phyloP scores from a whole-genome alignment of 2,113 vertebrate species.

The Coryphaenoides rupestris region DNA sequence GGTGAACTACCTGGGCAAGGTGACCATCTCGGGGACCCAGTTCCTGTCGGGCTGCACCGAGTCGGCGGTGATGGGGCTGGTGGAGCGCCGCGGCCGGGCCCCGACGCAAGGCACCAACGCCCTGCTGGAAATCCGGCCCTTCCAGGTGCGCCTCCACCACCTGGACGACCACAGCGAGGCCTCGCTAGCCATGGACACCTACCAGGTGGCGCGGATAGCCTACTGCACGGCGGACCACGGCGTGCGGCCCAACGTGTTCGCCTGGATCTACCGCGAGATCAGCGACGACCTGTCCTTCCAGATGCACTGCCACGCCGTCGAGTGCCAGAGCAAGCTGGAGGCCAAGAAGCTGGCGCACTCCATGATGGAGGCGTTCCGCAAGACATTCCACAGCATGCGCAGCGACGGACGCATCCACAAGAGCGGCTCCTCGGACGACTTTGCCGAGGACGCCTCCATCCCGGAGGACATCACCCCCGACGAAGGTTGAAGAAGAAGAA shows the following conservation, averaged over 20 bases:
- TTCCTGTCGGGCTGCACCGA: constrained; percentile 97
- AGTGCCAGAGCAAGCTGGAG: constrained; percentile 95
- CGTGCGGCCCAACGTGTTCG: constrained; percentile 90
- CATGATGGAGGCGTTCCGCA: constrained; percentile 99
- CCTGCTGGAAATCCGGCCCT: constrained; percentile 94
- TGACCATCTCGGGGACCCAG: constrained; percentile 88
- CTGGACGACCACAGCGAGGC: constrained; percentile 86
- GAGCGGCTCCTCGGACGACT: constrained; percentile 85
- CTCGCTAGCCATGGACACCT: constrained; percentile 92
- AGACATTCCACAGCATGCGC: constrained; percentile 99
- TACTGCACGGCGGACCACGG: constrained; percentile 98
- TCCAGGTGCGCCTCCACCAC: constrained; percentile 96
- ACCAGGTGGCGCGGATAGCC: constrained; percentile 97
- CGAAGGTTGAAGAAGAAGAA: constrained; percentile 54
- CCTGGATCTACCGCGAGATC: constrained; percentile 98
- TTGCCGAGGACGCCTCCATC: constrained; percentile 85
- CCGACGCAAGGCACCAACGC: constrained; percentile 76
- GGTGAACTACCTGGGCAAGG: constrained; percentile 95
- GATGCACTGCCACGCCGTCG: constrained; percentile 98
- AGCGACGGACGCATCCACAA: constrained; percentile 94
- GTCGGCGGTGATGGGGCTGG: constrained; percentile 89
- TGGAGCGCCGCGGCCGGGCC: constrained; percentile 77
- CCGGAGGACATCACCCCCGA: constrained; percentile 76
- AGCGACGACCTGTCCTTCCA: constrained; percentile 98
- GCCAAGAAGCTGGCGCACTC: constrained; percentile 97